phyloP scores from a whole-genome alignment of 2,113 vertebrate species.

The Stegastes partitus region DNA sequence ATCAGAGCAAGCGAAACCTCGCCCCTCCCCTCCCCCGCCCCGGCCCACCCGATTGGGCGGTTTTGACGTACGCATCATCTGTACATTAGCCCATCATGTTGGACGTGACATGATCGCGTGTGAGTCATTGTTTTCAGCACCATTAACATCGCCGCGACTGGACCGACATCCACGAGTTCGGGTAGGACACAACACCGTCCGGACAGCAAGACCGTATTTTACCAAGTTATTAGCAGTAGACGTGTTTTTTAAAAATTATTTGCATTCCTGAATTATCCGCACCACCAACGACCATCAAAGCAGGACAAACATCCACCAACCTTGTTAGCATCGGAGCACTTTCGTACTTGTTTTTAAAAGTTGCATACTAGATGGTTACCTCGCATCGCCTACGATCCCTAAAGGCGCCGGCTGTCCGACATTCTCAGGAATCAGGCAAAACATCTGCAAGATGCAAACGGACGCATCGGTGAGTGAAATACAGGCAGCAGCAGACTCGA shows the following conservation, averaged over 20 bases:
- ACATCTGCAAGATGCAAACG: constrained; percentile 13
- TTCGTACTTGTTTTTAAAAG: constrained; percentile 19
- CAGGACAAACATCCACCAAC: constrained; percentile 17
- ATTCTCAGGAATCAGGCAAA: background rate
- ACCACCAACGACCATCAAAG: background rate
- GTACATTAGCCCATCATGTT: constrained; percentile 68
- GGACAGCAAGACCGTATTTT: background rate
- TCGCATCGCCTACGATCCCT: background rate
- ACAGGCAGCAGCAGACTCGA: constrained; percentile 7
- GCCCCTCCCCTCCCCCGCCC: no score
- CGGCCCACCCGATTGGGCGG: constrained; percentile 43
- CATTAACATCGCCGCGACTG: constrained; percentile 58
- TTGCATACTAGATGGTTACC: background rate
- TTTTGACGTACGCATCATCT: constrained; percentile 52
- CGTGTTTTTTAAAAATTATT: background rate
- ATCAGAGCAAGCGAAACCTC: constrained; percentile 38
- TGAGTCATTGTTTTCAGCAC: constrained; percentile 72
- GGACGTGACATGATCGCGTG: constrained; percentile 53
- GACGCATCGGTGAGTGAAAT: constrained; percentile 8
- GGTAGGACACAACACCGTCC: constrained; percentile 38
- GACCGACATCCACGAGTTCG: constrained; percentile 53
- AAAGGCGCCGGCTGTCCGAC: background rate
- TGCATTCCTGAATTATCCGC: background rate
- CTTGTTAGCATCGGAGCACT: constrained; percentile 8
- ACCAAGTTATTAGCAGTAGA: constrained; percentile 12